Evolutionary conservation across 2,888 invertebrate species (phyloP).

Genomic region (Cheilosia variabilis): DNA sequence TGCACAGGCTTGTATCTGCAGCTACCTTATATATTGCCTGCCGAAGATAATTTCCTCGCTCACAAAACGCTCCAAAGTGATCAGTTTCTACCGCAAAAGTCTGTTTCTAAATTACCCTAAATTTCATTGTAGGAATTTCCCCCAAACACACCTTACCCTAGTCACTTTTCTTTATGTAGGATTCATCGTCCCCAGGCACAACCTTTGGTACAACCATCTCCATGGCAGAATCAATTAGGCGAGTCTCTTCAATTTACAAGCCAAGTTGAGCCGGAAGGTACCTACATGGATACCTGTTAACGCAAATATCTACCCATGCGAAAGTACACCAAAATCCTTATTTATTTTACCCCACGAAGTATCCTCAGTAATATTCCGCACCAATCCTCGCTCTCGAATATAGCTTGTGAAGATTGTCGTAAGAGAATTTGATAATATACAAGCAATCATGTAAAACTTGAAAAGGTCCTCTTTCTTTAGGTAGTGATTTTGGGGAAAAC

Average conservation of each 20-base stretch:
- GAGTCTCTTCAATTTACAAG: constrained; percentile 4
- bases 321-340: not conserved
- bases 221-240: constrained; percentile 26
- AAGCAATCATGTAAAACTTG: not conserved
- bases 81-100: not conserved
- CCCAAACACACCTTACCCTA: not conserved
- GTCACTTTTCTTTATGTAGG: not conserved
- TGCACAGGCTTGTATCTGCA: too few species aligned
- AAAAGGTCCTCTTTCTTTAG: not conserved
- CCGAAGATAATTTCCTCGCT: not conserved
- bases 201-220: constrained; percentile 4
- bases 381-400: constrained; percentile 24
- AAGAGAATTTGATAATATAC: constrained; percentile 12
- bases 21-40: too few species aligned
- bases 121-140: not conserved
- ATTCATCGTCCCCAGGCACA: not conserved
- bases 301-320: not conserved
- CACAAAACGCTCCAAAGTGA: not conserved
- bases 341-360: not conserved
- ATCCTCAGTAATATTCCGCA: constrained; percentile 16
- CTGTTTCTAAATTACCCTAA: not conserved
- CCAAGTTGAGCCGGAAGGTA: not conserved
- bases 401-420: constrained; percentile 20
- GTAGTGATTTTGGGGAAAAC: not conserved
- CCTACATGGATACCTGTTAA: not conserved